These are phyloP conservation scores for Cerastis leucographa DNA, from an alignment of 2,888 invertebrate species.

Conservation along the genomic window DNA sequence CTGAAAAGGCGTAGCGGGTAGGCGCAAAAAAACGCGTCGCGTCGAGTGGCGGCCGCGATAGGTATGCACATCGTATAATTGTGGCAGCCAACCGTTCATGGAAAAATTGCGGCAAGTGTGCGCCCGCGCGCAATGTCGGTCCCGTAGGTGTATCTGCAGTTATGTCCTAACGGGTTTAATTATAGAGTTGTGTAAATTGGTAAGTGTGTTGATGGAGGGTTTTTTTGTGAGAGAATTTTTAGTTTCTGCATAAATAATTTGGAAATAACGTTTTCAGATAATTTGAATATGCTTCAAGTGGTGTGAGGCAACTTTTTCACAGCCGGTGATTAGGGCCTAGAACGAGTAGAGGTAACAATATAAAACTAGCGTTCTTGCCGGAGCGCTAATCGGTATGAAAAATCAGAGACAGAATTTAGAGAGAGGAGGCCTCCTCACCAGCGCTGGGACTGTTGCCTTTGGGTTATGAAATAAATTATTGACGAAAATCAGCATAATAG, in stretches of 20 bases:
- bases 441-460: neutral
- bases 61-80: conserved; percentile 84
- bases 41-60: conserved; percentile 71
- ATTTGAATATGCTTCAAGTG: neutral
- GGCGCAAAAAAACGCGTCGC: conserved; percentile 61
- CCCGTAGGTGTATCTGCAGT: conserved; percentile 29
- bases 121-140: conserved; percentile 59
- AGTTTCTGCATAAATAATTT: neutral
- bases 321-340: neutral
- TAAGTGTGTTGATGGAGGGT: conserved; percentile 2
- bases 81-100: conserved; percentile 69
- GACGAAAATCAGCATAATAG: neutral
- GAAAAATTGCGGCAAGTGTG: conserved; percentile 67
- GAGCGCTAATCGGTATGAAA: neutral
- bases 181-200: conserved; percentile 27
- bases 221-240: conserved; percentile 7
- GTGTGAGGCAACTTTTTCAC: neutral
- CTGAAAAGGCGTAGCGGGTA: conserved; percentile 64
- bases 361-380: neutral
- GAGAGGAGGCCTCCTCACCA: too few relatives aligned
- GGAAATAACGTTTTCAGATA: neutral
- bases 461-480: neutral
- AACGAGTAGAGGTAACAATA: neutral
- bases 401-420: neutral
- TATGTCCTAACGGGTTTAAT: conserved; percentile 50